Conservation (phyloP, 1,140 invertebrate species). For the Temnothorax curvispinosus region DNA sequence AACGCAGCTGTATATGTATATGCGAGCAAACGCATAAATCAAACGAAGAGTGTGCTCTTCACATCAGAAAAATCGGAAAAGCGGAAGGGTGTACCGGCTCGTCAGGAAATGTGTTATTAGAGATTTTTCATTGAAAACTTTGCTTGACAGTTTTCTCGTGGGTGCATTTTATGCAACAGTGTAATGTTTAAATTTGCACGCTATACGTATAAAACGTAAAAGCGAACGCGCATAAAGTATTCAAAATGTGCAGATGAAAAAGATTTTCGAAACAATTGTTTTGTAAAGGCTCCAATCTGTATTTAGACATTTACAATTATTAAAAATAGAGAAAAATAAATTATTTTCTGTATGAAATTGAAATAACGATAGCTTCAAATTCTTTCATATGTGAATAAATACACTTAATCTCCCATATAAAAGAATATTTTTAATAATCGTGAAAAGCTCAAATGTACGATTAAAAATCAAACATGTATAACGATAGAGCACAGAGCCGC, state of each 20-base stretch:
- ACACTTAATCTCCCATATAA: not conserved
- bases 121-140: constrained; percentile 45
- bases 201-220: not conserved
- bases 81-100: not conserved
- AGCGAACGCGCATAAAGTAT: not conserved
- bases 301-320: not conserved
- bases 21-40: constrained; percentile 1
- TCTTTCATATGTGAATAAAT: not conserved
- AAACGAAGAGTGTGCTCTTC: not conserved
- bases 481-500: too few species aligned
- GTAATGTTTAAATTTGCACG: not conserved
- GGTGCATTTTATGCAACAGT: not conserved
- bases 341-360: not conserved
- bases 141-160: not conserved
- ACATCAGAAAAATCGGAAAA: not conserved
- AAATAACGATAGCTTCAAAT: not conserved
- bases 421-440: too few species aligned
- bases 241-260: not conserved
- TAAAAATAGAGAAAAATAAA: not conserved
- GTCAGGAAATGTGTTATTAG: constrained; percentile 8
- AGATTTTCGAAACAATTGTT: not conserved
- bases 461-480: too few species aligned
- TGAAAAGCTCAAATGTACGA: too few species aligned
- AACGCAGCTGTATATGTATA: constrained; percentile 2
- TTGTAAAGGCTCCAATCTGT: not conserved